These are phyloP conservation scores for Anableps anableps DNA, from an alignment of 2,797 vertebrate genomes.

Conservation along the genomic window DNA sequence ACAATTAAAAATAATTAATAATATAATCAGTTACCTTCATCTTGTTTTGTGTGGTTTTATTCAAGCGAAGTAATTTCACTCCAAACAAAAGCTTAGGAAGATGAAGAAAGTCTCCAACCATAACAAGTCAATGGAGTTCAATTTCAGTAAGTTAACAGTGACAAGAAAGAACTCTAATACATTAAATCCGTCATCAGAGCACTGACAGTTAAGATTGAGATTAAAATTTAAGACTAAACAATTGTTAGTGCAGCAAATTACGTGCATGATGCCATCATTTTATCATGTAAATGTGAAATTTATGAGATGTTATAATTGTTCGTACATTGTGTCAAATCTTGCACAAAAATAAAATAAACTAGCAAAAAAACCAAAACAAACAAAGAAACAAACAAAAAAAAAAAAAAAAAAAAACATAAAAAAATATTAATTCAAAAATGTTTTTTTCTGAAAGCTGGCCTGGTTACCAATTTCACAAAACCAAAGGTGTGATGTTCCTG, in stretches of 20 bases:
- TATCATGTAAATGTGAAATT: neutral
- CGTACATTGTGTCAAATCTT: neutral
- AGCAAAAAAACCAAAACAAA: too few species aligned
- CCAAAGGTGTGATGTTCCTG: constrained; percentile 51
- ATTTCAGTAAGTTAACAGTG: neutral
- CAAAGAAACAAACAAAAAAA: neutral
- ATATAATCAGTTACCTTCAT: neutral
- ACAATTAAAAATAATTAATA: neutral
- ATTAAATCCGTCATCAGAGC: neutral
- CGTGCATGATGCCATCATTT: neutral
- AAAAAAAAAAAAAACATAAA: neutral
- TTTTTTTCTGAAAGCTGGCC: constrained; percentile 14
- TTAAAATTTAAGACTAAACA: neutral
- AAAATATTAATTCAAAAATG: neutral
- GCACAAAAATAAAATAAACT: too few species aligned
- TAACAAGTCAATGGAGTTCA: neutral
- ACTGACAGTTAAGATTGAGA: neutral
- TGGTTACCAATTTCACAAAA: constrained; percentile 44
- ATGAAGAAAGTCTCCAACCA: neutral
- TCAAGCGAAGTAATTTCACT: neutral
- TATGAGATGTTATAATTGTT: neutral
- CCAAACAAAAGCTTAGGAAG: neutral
- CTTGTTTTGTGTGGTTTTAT: neutral
- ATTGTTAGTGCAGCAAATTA: neutral
- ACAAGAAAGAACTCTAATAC: neutral